These are phyloP conservation scores for Aphelenchoides besseyi DNA, from an alignment of 1,140 invertebrate genomes.

Conservation along the genomic window DNA sequence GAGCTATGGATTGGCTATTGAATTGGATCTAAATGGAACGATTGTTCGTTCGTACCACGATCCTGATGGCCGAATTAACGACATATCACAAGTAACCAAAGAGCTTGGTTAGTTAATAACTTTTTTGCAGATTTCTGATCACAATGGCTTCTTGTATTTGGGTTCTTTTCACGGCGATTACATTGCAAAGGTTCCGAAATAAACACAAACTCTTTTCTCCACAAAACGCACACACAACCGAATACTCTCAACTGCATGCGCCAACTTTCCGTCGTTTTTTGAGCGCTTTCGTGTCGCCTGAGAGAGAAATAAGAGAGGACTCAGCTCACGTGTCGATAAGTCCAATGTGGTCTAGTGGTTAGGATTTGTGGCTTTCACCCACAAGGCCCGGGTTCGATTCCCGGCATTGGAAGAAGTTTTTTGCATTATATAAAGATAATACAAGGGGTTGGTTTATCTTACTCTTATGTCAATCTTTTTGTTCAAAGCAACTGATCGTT, in stretches of 20 bases:
- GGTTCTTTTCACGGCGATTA: not conserved
- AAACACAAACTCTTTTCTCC: not conserved
- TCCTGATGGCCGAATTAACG: not conserved
- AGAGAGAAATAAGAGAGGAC: no score
- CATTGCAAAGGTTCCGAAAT: not conserved
- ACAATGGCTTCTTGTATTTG: not conserved
- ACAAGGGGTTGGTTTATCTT: no score
- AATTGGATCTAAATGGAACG: not conserved
- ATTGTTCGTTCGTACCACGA: slow-evolving; percentile 19
- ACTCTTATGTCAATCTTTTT: no score
- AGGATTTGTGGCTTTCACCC: slow-evolving; percentile 81
- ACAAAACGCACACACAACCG: no score
- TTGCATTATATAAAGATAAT: not conserved
- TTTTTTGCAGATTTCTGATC: not conserved
- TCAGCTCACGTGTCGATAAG: no score
- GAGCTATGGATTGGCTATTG: not conserved
- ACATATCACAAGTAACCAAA: slow-evolving; percentile 5
- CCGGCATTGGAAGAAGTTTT: slow-evolving; percentile 71
- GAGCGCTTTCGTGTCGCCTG: no score
- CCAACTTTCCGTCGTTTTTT: no score
- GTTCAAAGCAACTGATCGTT: no score
- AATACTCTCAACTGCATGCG: no score
- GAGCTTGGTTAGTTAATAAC: slow-evolving; percentile 16
- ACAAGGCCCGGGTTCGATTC: slow-evolving; percentile 79
- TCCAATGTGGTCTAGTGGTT: slow-evolving; percentile 67